Evolutionary conservation across 1,140 invertebrate genomes (phyloP), one percentile per base, ranked within the genome.

Genomic region (Ylistrum balloti): DNA sequence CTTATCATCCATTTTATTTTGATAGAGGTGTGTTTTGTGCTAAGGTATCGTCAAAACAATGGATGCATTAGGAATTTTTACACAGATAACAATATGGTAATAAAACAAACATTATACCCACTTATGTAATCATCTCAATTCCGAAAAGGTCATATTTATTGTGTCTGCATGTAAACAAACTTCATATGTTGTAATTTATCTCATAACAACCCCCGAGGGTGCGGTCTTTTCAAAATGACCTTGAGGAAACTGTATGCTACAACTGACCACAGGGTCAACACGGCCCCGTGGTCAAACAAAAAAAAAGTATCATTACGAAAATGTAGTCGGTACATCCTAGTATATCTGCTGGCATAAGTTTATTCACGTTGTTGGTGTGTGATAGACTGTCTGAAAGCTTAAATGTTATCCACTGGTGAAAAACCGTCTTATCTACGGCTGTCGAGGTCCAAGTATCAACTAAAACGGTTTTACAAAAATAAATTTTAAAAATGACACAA

Each of bases 401-500:
- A 74, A 74, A 74, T 74, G n/a, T 45, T 17, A 45, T 45, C 41
- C 41, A 45, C 41, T 9, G 41, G 10, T 28, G 56, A n/a, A 28
- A 74, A 11, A 2, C n/a, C 17, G n/a, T 74, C 56, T 28, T 74
- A 74, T 5, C 5, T 74, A 74, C 28, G 15, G 17, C 35, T 74
- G 56, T 28, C 41, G 1, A 13, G 7, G 9, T 9, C 17, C 22
- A n/a, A 74, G n/a, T 28, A 74, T 74, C 20, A 74, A 74, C 2
- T 28, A 9, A n/a, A n/a, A 17, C 56, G 56, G 2, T 28, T 74
- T 74, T 28, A 74, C 56, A 17, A n/a, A 74, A 74, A n/a, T 74
- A 74, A 28, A n/a, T 74, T 74, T 74, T 74, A 74, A 74, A n/a
- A 74, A 74, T 28, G 56, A 74, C 22, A 74, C n/a, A 74, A 74